Base-by-base conservation (phyloP, 2,797 vertebrate genomes). In the Hirundo rustica region DNA sequence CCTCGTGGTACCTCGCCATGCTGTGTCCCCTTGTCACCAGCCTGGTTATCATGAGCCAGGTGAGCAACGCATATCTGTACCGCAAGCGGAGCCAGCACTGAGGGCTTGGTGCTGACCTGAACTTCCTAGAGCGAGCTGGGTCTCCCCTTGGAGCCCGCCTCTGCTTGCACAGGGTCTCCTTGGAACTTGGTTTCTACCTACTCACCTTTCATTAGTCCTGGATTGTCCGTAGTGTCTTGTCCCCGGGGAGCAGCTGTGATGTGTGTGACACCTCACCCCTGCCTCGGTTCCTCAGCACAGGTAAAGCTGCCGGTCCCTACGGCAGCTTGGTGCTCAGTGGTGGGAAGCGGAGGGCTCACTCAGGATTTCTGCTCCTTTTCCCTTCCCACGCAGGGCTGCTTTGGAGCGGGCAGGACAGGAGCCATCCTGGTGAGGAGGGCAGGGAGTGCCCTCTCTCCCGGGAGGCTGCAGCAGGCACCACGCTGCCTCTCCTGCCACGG, bases 1-100 rank as follows among this genome's bases (percentile, higher is more conserved):
- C 94, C 45, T 84, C 92, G 58, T 99, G 99, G 99, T 99, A 99
- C 97, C 95, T 99, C 14, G 95, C 98, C 6, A 97, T 97, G 21
- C 95, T 99, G 12, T 99, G 99, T 81, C 98, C 98, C 1, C 55
- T 97, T 7, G 32, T 99, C 70, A 97, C 98, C 57, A 98, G 98
- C 75, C 97, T 99, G 82, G 97, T 99, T 81, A 96, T 99, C 83
- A 99, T 99, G 99, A 99, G 97, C 96, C 99, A 99, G 96, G 98
- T 99, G 88, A 99, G 98, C 96, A 98, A 98, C 0, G 98, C 99
- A 7, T 99, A 99, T 96, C 96, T 98, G 88, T 98, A 98, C 55
- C 99, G 98, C 94, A 99, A 99, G 92, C 98, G 98, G 57, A 97
- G 98, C 72, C 98, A 99, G 96, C 99, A 98, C 27, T 98, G 97